Base-by-base conservation (phyloP, 2,888 invertebrate genomes). In the Ochropacha duplaris region DNA sequence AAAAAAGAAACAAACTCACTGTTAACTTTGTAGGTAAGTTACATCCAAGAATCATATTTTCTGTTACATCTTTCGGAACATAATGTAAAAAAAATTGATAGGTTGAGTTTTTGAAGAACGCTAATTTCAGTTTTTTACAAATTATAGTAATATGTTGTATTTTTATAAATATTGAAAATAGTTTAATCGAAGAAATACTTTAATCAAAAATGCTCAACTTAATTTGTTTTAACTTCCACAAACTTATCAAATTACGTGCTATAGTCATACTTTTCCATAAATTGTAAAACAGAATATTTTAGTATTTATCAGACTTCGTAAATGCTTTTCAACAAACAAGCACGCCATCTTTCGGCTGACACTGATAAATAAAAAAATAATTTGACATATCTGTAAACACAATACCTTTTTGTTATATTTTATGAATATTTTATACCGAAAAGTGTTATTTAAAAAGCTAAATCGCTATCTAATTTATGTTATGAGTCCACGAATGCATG, bases 361-460 rank as follows among this genome's bases (percentile, higher is more conserved):
- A 50, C 55, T n/a, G n/a, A 54, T 49, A 60, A 52, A 57, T 56
- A 49, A 64, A 19, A 68, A 71, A 60, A 56, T 62, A 55, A 57
- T 76, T 65, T 85, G 83, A 84, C 81, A 75, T 69, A 67, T 76
- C 59, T 54, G 60, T 78, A 12, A 31, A 12, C 31, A 66, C 66
- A 78, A 79, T 74, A 76, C 67, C 72, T 62, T 54, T 65, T 68
- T 72, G 72, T 74, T 70, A 62, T 63, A 61, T 54, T 49, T 74
- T 68, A 58, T 67, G 58, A 51, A 49, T 26, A 16, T 62, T 57
- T 50, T 62, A n/a, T 60, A 64, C 68, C 59, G 63, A 60, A 64
- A 62, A 69, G 64, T 64, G 66, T 44, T 9, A 44, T 44, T 8
- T 11, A 1, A 44, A 6, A 36, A 54, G 12, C 16, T 12, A 22